phyloP scores from a whole-genome alignment of 2,888 invertebrate genomes.

The Lycia hirtaria region DNA sequence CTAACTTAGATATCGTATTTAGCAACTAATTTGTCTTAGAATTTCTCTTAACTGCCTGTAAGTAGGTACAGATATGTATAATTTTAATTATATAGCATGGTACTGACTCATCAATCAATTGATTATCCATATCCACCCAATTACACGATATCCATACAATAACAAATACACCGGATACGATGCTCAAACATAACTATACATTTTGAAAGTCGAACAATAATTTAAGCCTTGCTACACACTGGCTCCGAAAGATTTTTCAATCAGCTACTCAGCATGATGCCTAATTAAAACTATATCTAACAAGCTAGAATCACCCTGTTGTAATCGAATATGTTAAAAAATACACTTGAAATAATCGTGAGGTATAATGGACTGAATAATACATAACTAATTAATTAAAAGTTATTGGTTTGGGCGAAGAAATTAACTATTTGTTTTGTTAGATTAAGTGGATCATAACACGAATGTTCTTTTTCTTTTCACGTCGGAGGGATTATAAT shows the following conservation, averaged over 20 bases:
- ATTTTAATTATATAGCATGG: not conserved
- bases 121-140: constrained; percentile 24
- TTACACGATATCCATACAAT: constrained; percentile 32
- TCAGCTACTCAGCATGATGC: constrained; percentile 68
- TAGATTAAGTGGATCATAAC: constrained; percentile 26
- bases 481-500: too few species aligned
- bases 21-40: too few species aligned
- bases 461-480: constrained; percentile 22
- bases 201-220: constrained; percentile 50
- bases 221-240: constrained; percentile 51
- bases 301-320: constrained; percentile 41
- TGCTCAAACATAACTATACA: constrained; percentile 36
- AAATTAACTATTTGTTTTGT: constrained; percentile 42
- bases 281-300: constrained; percentile 76
- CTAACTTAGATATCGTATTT: too few species aligned
- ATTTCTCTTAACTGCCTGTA: too few species aligned
- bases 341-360: constrained; percentile 29
- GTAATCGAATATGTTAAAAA: constrained; percentile 43
- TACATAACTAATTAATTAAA: constrained; percentile 40
- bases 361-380: constrained; percentile 41
- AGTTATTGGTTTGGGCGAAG: constrained; percentile 32
- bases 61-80: too few species aligned
- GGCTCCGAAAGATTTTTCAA: constrained; percentile 67
- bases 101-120: not conserved
- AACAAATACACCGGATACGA: constrained; percentile 39